Base-by-base conservation (phyloP, 1,140 invertebrate genomes). In the Chironomus striatipennis region DNA sequence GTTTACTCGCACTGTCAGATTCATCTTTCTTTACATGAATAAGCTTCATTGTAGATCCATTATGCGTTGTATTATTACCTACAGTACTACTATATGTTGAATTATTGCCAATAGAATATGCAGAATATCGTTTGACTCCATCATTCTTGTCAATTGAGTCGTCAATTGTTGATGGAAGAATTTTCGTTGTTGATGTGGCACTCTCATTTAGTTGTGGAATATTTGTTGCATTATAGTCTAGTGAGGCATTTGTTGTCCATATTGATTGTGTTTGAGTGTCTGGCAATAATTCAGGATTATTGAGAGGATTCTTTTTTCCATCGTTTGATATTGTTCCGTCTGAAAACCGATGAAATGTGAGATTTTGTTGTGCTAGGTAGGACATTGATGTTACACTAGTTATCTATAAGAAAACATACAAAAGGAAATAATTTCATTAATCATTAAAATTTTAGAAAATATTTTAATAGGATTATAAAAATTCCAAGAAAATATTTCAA, bases 341-440 rank as follows among this genome's bases (percentile, higher is more conserved):
- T 2, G 42, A 17, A 74, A 74, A 74, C 0, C 73, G 73, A 74
- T 74, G 73, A 57, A 74, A 74, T 74, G 73, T 74, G 34, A 74
- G 20, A 42, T 73, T 73, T 9, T 47, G 34, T 15, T 74, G 42
- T 20, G 34, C 15, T 18, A 74, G 73, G 12, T 57, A 43, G 15
- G 73, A 57, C 73, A 74, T 74, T n/a, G 73, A 74, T 47, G 73
- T 74, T 7, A 21, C 43, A 24, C 73, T 74, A 1, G 73, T 47
- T 1, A 74, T 47, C 73, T 74, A 17, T 8, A 74, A 74, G 15
- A 20, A 21, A 57, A 57, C 7, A 74, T 20, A 70, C 20, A 17
- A 67, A 67, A 1, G 8, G 8, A 18, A 18, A 18, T 21, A 70
- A 70, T 18, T 21, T 9, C 20, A 21, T 70, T 70, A 9, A 10